phyloP scores from a whole-genome alignment of 2,888 invertebrate genomes.

The Spilosoma lubricipeda region DNA sequence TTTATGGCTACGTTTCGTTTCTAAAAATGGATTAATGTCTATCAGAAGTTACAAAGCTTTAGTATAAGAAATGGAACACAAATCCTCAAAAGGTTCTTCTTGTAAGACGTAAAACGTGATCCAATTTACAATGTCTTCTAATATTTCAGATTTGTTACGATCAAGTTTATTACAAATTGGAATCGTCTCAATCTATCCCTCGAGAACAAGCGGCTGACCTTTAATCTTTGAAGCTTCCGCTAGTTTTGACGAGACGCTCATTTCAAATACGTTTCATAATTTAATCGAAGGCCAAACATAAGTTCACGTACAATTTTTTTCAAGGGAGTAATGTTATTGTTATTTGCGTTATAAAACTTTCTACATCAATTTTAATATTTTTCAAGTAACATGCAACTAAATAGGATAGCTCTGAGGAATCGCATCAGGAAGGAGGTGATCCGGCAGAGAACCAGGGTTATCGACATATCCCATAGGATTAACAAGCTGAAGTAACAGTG shows the following conservation, averaged over 20 bases:
- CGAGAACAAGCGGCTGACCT: slow-evolving; percentile 60
- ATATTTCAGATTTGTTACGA: slow-evolving; percentile 79
- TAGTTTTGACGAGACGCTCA: slow-evolving; percentile 57
- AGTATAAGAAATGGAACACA: slow-evolving; percentile 57
- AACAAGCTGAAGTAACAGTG: too few relatives aligned
- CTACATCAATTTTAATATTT: too few relatives aligned
- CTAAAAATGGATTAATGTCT: slow-evolving; percentile 25
- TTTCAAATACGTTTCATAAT: slow-evolving; percentile 50
- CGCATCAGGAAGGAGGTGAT: too few relatives aligned
- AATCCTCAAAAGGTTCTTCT: slow-evolving; percentile 62
- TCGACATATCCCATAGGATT: too few relatives aligned
- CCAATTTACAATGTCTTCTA: slow-evolving; percentile 76
- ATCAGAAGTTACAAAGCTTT: slow-evolving; percentile 44
- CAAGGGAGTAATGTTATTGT: too few relatives aligned
- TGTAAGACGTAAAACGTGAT: slow-evolving; percentile 75
- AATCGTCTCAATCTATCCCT: slow-evolving; percentile 72
- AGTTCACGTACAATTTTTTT: slow-evolving; percentile 5
- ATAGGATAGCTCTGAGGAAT: too few relatives aligned
- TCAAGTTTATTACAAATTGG: slow-evolving; percentile 80
- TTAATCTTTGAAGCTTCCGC: slow-evolving; percentile 62
- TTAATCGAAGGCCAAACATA: slow-evolving; percentile 44
- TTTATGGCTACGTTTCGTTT: slow-evolving; percentile 42
- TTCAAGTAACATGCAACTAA: too few relatives aligned
- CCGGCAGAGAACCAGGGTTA: too few relatives aligned
- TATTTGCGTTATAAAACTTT: too few relatives aligned